Evolutionary conservation across 92 coral and sea anemone species (phyloP), one percentile per base, ranked within the genome.

Genomic region (Parazoanthus darwini): DNA sequence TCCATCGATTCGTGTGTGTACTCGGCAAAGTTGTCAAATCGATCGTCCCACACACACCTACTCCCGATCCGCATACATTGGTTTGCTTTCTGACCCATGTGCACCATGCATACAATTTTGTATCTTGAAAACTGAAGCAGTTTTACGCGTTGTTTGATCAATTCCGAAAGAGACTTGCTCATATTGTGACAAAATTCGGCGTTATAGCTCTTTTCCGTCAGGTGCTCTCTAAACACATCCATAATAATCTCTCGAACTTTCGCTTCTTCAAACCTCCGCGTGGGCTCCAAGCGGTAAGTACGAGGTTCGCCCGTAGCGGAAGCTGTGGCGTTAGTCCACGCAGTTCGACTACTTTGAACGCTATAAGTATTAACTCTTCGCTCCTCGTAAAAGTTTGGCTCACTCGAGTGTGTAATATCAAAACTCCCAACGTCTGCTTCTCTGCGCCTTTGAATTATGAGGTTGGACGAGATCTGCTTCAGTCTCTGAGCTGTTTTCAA

Each of bases 1-100:
- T 94, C 95, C 72, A 39, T 86, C 37, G 44, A 75, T 71, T 94
- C 95, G 67, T 81, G 82, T 25, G 43, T 82, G 58, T 78, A 88
- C 80, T 94, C 94, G 2, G 98, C 98, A 73, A 75, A 94, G 77
- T 89, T 87, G 74, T 94, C 98, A 90, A 87, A 91, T 89, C 93
- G 74, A 22, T 91, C 85, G 67, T 94, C 95, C 98, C 98, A 94
- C 38, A 94, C 95, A 38, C 92, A 94, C 0, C 93, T 87, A 82
- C 98, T 94, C 0, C 88, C 91, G 70, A 94, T 77, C 6, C 92
- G 89, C n/a, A 93, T 90, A 11, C 88, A 75, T 70, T 94, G 95
- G 1, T 88, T 88, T 25, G 73, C 66, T 86, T 88, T 91, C 25
- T 94, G 95, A 3, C 95, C 95, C 68, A 94, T 86, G 42, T 92